Evolutionary conservation across 2,888 invertebrate genomes (phyloP).

Genomic region (Mimachlamys varia): DNA sequence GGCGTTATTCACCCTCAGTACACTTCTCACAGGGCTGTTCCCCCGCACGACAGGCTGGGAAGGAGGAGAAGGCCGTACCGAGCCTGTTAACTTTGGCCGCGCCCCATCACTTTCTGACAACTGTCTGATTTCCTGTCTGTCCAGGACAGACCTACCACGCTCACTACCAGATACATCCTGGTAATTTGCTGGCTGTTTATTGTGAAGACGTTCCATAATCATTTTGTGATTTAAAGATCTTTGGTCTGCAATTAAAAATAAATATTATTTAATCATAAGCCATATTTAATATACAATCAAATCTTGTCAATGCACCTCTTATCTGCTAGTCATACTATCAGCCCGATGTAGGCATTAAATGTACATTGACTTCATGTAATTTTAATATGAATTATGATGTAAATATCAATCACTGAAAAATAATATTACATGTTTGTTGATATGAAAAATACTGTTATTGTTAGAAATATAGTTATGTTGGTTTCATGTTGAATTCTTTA

Average conservation of each 20-base stretch:
- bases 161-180: neutral
- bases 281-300: too few relatives aligned
- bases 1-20: neutral
- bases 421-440: too few relatives aligned
- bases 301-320: too few relatives aligned
- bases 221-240: neutral
- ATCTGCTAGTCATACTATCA: too few relatives aligned
- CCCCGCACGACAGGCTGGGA: neutral
- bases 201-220: conserved; percentile 23
- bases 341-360: too few relatives aligned
- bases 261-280: too few relatives aligned
- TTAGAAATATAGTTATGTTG: too few relatives aligned
- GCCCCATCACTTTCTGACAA: neutral
- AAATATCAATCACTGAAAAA: too few relatives aligned
- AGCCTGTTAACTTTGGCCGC: neutral
- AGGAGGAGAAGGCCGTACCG: conserved; percentile 36
- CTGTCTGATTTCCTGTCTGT: neutral
- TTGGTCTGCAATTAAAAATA: neutral
- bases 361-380: too few relatives aligned
- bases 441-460: too few relatives aligned
- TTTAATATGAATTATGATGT: too few relatives aligned
- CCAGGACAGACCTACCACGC: neutral
- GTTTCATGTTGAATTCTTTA: too few relatives aligned
- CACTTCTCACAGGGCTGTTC: neutral
- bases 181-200: neutral